Base-by-base conservation (phyloP, 2,888 invertebrate genomes). In the Notodonta ziczac region DNA sequence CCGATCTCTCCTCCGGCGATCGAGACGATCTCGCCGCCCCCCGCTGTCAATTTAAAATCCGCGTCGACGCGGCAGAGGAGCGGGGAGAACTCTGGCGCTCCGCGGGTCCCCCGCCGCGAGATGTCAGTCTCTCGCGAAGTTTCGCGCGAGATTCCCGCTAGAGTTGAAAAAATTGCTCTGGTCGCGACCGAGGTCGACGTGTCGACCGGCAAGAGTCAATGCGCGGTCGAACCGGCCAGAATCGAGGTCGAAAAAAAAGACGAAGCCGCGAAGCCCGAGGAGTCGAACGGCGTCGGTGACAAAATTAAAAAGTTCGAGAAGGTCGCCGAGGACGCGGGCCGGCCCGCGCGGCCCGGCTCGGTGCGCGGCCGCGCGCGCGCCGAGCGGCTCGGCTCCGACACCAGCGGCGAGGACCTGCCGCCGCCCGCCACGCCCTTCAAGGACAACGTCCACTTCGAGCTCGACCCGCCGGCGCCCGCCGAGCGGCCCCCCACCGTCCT, bases 251-350 rank as follows among this genome's bases (percentile, higher is more conserved):
- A 39, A 12, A 56, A 65, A 48, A 51, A 56, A 14, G 10, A 54
- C 42, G 55, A 59, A n/a, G 14, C 63, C 1, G 57, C 59, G 5
- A 72, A 66, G 50, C 68, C 63, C 4, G 90, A 89, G 13, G 93
- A 93, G 63, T 84, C 87, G 0, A 91, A 90, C 66, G 92, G 93
- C 0, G 93, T 93, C n/a, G 92, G 93, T 8, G 92, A 93, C 66
- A 93, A 93, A 70, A 93, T 93, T 46, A 91, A 91, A 66, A 93
- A 90, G 65, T 93, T 93, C 52, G 93, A 93, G 66, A 92, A 90
- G 60, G 93, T 89, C 0, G 93, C 91, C 0, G 93, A 93, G 62
- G 89, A 90, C 55, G 63, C 77, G 5, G 90, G 89, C 0, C 81
- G 84, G 0, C 63, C 83, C 58, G 90, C 92, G 0, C 82, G 93